Evolutionary conservation across 1,140 invertebrate genomes (phyloP).

Genomic region (Homalodisca vitripennis): DNA sequence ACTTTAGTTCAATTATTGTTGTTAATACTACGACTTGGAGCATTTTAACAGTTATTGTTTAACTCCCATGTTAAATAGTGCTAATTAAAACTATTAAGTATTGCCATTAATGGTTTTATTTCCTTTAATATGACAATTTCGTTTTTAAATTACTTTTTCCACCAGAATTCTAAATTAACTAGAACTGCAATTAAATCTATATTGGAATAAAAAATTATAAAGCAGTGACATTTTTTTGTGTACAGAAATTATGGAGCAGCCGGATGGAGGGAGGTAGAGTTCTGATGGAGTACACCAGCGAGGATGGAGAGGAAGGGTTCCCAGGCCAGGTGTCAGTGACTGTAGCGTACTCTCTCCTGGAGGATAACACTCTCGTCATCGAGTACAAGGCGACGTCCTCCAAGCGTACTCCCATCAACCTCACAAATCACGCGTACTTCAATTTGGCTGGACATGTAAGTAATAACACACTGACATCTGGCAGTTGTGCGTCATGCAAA

Average conservation of each 20-base stretch:
- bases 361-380: constrained; percentile 69
- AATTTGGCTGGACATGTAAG: constrained; percentile 83
- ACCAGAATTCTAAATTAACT: too few species aligned
- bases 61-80: too few species aligned
- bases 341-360: constrained; percentile 68
- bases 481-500: background rate
- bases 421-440: constrained; percentile 94
- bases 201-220: too few species aligned
- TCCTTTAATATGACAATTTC: too few species aligned
- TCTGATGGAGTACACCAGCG: constrained; percentile 66
- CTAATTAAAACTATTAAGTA: too few species aligned
- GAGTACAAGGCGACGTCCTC: constrained; percentile 70
- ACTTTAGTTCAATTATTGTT: too few species aligned
- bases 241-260: constrained; percentile 42
- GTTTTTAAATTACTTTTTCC: too few species aligned
- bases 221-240: background rate
- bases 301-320: constrained; percentile 84
- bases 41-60: too few species aligned
- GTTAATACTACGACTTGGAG: too few species aligned
- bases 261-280: constrained; percentile 55
- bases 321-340: constrained; percentile 71
- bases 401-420: constrained; percentile 80
- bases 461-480: constrained; percentile 24
- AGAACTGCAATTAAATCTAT: too few species aligned
- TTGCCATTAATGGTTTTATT: too few species aligned